Evolutionary conservation across 2,888 invertebrate species (phyloP), one percentile per base, ranked within the genome.

Genomic region (Lysandra bellargus): DNA sequence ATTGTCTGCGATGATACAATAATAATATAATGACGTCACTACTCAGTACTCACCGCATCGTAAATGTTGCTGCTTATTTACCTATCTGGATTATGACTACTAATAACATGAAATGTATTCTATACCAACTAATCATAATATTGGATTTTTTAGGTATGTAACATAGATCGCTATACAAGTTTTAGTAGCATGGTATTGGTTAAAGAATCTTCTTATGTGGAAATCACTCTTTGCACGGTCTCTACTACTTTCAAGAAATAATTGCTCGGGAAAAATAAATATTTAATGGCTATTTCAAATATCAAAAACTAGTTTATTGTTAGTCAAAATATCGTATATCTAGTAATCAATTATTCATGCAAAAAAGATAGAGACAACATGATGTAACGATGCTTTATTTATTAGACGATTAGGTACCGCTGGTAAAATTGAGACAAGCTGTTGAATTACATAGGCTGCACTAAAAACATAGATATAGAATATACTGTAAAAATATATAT

Each of bases 1-100:
- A 83, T 82, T 83, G 80, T 82, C 81, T 79, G 80, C 78, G 76
- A 78, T 75, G 78, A 33, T 33, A 33, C 69, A 14, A 69, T 69
- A 33, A 49, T 69, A 64, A 23, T 57, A 61, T 23, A 9, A 64
- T 69, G 69, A 37, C 37, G 69, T 69, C 33, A 33, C 30, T 4
- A 33, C 64, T 33, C 37, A 33, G 33, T 17, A 69, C 17, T 23
- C 12, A 69, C 69, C 69, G 5, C 69, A 33, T 37, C 69, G 30
- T 17, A 69, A 64, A 64, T 33, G 30, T 0, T 12, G 12, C 33
- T 17, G 33, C 69, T 69, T 69, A 33, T 69, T 69, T 69, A 69
- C 12, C 69, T 64, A 4, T 1, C 33, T 33, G 9, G 30, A 30
- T 30, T 64, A 33, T 37, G 4, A 69, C 33, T 33, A 17, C 69